Percentiles rank a stretch among this genome's conserved stretches.
These are phyloP conservation scores for Corapipo altera DNA, from an alignment of 2,113 vertebrate genomes.

Conservation along the genomic window DNA sequence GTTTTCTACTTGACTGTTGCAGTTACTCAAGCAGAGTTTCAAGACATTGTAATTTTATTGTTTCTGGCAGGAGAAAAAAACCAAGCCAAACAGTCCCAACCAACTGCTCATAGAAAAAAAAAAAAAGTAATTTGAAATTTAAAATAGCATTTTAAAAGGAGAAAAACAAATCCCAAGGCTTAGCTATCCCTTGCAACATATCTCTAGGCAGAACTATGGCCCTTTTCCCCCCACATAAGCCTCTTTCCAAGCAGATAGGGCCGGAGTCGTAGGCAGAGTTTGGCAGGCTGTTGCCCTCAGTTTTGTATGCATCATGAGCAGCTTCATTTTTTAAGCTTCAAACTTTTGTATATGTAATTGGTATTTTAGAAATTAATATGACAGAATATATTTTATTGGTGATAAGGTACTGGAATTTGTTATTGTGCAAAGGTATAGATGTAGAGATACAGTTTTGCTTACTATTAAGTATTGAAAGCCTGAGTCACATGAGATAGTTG, in stretches of 20 bases:
- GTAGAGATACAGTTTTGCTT: not conserved
- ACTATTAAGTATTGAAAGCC: not conserved
- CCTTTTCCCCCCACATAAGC: not conserved
- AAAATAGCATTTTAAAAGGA: not conserved
- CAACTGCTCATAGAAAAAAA: not conserved
- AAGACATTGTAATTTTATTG: not conserved
- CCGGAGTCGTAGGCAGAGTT: not conserved
- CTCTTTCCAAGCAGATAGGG: not conserved
- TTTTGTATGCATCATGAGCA: not conserved
- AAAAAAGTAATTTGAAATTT: not conserved
- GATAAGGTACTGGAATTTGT: not conserved
- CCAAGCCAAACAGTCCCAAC: not conserved
- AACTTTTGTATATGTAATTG: not conserved
- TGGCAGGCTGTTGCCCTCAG: not conserved
- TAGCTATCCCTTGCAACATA: not conserved
- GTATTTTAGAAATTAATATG: not conserved
- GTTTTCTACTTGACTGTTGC: not conserved
- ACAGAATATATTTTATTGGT: not conserved
- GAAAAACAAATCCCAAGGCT: not conserved
- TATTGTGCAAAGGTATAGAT: not conserved
- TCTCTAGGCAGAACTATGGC: not conserved
- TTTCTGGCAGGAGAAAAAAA: not conserved
- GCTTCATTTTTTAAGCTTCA: not conserved
- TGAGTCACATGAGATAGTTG: not conserved
- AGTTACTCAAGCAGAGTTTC: not conserved